Evolutionary conservation across 2,888 invertebrate genomes (phyloP).

Genomic region (Gasteruption jaculator): DNA sequence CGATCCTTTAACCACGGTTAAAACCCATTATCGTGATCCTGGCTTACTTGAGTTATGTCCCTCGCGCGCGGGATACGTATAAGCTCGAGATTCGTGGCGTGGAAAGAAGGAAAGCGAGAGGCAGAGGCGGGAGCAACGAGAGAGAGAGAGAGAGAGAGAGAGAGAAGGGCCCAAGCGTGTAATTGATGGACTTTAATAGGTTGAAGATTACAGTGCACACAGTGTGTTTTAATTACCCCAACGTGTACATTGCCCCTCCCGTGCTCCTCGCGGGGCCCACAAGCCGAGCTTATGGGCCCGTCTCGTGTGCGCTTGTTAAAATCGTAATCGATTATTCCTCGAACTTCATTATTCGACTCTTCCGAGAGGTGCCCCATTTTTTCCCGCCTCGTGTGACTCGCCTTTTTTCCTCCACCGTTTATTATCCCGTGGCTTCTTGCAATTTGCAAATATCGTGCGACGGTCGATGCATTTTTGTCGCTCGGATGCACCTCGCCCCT

Average conservation of each 20-base stretch:
- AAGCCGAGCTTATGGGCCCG: slow-evolving; percentile 21
- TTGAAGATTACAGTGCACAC: slow-evolving; percentile 27
- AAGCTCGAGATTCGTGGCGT: neutral
- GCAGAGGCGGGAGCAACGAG: slow-evolving; percentile 1
- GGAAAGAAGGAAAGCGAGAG: neutral
- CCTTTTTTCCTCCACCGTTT: too few relatives aligned
- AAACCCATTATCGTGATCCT: too few relatives aligned
- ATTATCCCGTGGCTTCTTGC: too few relatives aligned
- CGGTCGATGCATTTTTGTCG: too few relatives aligned
- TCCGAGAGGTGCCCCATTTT: too few relatives aligned
- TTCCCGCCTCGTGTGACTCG: too few relatives aligned
- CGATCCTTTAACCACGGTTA: too few relatives aligned
- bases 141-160: slow-evolving; percentile 15
- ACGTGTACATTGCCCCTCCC: slow-evolving; percentile 24
- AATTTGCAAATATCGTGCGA: too few relatives aligned
- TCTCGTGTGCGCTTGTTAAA: slow-evolving; percentile 8
- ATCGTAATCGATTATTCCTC: too few relatives aligned
- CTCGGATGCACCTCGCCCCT: too few relatives aligned
- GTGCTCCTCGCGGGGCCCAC: slow-evolving; percentile 26
- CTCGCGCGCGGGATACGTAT: slow-evolving; percentile 18
- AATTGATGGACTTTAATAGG: slow-evolving; percentile 34
- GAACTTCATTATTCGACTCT: too few relatives aligned
- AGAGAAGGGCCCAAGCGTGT: slow-evolving; percentile 13
- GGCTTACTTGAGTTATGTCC: too few relatives aligned
- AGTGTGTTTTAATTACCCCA: slow-evolving; percentile 34